Conservation (phyloP, 2,113 vertebrate genomes). For the Oxygymnocypris stewartii region DNA sequence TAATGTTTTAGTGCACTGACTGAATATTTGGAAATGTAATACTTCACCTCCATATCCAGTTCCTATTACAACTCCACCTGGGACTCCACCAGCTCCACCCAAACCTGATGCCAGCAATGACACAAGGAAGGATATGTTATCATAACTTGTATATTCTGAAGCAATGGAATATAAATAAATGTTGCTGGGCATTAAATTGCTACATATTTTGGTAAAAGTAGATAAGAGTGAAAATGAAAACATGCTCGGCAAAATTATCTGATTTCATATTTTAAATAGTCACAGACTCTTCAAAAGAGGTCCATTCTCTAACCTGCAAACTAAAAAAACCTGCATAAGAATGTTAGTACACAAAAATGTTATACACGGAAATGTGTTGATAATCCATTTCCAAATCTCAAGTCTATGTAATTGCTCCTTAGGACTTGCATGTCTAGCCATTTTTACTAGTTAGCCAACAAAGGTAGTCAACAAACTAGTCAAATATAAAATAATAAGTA, state of each 20-base stretch:
- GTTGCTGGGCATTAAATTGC: neutral
- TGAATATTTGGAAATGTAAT: neutral
- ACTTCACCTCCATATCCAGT: conserved; percentile 23
- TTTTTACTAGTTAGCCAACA: neutral
- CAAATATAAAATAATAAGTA: neutral
- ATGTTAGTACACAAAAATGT: neutral
- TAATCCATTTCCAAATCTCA: neutral
- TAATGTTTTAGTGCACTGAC: neutral
- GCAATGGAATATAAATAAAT: neutral
- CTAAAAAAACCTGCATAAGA: neutral
- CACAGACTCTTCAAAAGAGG: neutral
- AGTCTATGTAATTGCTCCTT: neutral
- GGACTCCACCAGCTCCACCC: conserved; percentile 46
- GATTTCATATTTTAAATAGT: neutral
- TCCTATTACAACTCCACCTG: conserved; percentile 26
- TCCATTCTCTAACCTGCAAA: neutral
- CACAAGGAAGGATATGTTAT: neutral
- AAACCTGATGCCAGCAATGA: conserved; percentile 20
- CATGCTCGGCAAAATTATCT: neutral
- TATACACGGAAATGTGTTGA: too few species aligned
- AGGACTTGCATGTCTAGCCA: neutral
- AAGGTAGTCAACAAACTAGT: neutral
- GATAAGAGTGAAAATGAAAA: too few species aligned
- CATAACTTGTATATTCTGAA: neutral
- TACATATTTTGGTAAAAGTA: too few species aligned